Conservation (phyloP, 30 jellyfish, hydroid and myxozoan species). For the Hydractinia symbiolongicarpus region DNA sequence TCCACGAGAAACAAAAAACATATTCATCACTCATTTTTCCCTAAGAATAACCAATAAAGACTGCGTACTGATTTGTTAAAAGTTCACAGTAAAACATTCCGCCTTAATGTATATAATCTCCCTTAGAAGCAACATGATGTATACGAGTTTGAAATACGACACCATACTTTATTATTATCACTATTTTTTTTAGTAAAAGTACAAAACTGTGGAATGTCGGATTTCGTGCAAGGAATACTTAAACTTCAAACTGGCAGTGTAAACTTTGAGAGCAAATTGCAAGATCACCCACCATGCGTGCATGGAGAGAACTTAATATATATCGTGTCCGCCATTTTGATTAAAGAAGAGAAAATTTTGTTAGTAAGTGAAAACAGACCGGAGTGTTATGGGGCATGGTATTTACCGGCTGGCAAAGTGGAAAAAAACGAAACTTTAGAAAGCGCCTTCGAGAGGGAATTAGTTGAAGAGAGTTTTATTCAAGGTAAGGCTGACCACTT, state of each 20-base stretch:
- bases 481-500: slow-evolving; percentile 24
- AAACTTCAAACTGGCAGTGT: neutral
- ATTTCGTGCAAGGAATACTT: neutral
- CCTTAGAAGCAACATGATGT: too few relatives aligned
- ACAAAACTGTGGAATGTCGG: neutral
- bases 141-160: too few relatives aligned
- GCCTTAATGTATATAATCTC: too few relatives aligned
- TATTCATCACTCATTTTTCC: too few relatives aligned
- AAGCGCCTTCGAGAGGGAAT: slow-evolving; percentile 47
- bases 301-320: slow-evolving; percentile 9
- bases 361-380: slow-evolving; percentile 41
- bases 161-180: too few relatives aligned
- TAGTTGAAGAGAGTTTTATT: slow-evolving; percentile 30
- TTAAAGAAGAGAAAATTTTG: slow-evolving; percentile 25
- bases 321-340: slow-evolving; percentile 42
- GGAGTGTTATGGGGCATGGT: slow-evolving; percentile 48
- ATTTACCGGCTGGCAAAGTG: slow-evolving; percentile 55
- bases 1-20: too few relatives aligned
- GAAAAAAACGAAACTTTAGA: slow-evolving; percentile 30
- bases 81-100: too few relatives aligned
- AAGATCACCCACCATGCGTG: slow-evolving; percentile 14
- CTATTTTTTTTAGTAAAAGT: too few relatives aligned
- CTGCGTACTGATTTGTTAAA: too few relatives aligned
- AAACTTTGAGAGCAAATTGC: neutral
- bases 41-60: too few relatives aligned